Evolutionary conservation across 2,113 vertebrate species (phyloP), one percentile per base, ranked within the genome.

Genomic region (Cyphomyrus plagiostoma): DNA sequence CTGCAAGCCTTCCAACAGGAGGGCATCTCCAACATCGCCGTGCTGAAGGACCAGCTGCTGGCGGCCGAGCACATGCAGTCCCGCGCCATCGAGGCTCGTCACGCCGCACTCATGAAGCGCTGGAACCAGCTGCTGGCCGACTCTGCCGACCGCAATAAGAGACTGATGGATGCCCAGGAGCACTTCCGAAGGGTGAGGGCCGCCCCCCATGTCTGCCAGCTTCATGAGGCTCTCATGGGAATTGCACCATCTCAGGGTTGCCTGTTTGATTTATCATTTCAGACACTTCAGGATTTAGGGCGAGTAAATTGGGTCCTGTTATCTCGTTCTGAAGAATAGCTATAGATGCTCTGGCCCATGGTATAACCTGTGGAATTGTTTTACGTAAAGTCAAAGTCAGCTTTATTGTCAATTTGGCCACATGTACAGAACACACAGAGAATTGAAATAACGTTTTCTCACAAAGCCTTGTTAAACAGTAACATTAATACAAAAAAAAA

Each of bases 1-100:
- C 97, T 99, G 8, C 99, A 99, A 93, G 99, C 99, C 90, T 99
- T 99, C 96, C 98, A 99, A 94, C 98, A 99, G 91, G 99, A 99
- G 93, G 99, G 99, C 46, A 99, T 99, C 90, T 97, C 97, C 93
- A 99, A 99, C 93, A 99, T 99, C 94, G 98, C 98, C 0, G 95
- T 98, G 13, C 96, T 99, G 58, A 98, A 99, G 91, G 98, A 99
- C 90, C 97, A 98, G 93, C 96, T 99, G 0, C 92, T 99, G 0
- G 97, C 98, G 0, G 97, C 98, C 92, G 95, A 99, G 62, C 99
- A 99, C 1, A 95, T 99, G 90, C 99, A 99, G 92, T 98, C 98
- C 0, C 97, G 97, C 90, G 98, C 98, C 93, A 99, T 99, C 0
- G 98, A 99, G 92, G 97, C 96, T 15, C 97, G 99, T 8, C 99